Evolutionary conservation across 2,797 vertebrate genomes (phyloP), one percentile per base, ranked within the genome.

Genomic region (Lepus townsendii): DNA sequence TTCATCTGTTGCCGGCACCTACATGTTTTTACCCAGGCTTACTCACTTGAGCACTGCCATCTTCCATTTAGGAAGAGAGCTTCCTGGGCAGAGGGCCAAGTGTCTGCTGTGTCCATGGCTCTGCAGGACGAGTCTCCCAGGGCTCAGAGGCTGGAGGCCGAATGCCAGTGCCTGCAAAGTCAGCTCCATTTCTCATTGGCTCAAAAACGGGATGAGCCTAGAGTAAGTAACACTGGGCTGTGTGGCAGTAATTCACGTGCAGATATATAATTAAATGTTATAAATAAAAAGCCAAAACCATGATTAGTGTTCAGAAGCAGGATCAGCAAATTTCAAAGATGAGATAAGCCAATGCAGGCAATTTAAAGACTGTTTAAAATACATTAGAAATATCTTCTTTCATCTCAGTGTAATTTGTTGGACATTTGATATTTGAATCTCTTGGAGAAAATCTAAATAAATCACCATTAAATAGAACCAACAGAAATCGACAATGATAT

Each of bases 291-390:
- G 96, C 95, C 95, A 94, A 96, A 94, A 95, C 84, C 88, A 65
- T 26, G 80, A 94, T 91, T 83, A 94, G 52, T 93, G 95, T 98
- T 98, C 98, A 95, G 96, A 97, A 96, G 96, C 95, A 91, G 95
- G 92, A 97, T 97, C 97, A 98, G 98, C 97, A 98, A 97, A 97
- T 98, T 98, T 97, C 97, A 97, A 96, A 94, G 95, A 96, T 80
- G 32, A 96, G 96, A 97, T 97, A 97, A 98, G 97, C 94, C 97
- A 98, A 97, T 93, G 97, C 72, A 89, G 63, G 96, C 96, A 97
- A 98, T 98, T 97, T 96, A 98, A 97, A 89, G 83, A 98, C 95
- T 96, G 86, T 97, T 98, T 97, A 98, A 98, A 98, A 97, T 97
- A 97, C 93, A 97, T 97, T 97, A 96, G 80, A 93, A 96, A 94